Base-by-base conservation (phyloP, 1,140 invertebrate species). In the Plectus sambesii region DNA sequence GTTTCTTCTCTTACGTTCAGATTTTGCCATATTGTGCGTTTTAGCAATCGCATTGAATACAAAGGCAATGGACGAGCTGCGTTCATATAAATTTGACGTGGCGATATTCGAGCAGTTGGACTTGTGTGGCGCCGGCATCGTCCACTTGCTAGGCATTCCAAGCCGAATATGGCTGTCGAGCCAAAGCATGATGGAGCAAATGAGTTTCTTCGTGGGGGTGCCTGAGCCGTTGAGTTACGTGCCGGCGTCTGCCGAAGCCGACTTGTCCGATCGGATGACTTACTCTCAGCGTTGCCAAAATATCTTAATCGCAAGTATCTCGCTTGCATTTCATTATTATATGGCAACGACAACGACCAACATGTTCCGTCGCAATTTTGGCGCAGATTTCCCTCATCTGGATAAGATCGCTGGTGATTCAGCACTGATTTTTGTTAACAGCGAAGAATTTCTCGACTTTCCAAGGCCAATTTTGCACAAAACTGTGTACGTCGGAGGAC, bases 181-280 rank as follows among this genome's bases (percentile, higher is more conserved):
- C 9, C 54, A 51, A 8, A 45, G 46, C 24, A 44, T 56, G 12
- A 49, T 56, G 46, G 55, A 56, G 41, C 47, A 51, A 9, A 43
- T 56, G 26, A 54, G 51, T 29, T 56, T 55, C 35, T 55, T 49
- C 19, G 39, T 56, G 35, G 54, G 54, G 23, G 42, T 56, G 22
- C 55, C 55, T 6, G 29, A 46, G 15, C 55, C 55, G 6, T 17
- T 22, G 26, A 47, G 42, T 3, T 56, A 56, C 43, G 55, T 56
- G 19, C 55, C 55, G n/a, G 48, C 53, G n/a, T 49, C 56, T n/a
- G 55, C 54, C 30, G 55, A 56, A 24, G 56, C 54, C 47, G 55
- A 56, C 33, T 45, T 52, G 37, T 33, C 42, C 5, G 53, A 53
- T 24, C 37, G 35, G 12, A 56, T 56, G 53, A 15, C 19, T n/a